These are phyloP conservation scores for Lasiurus borealis DNA, from an alignment of 2,113 vertebrate species.

Conservation along the genomic window DNA sequence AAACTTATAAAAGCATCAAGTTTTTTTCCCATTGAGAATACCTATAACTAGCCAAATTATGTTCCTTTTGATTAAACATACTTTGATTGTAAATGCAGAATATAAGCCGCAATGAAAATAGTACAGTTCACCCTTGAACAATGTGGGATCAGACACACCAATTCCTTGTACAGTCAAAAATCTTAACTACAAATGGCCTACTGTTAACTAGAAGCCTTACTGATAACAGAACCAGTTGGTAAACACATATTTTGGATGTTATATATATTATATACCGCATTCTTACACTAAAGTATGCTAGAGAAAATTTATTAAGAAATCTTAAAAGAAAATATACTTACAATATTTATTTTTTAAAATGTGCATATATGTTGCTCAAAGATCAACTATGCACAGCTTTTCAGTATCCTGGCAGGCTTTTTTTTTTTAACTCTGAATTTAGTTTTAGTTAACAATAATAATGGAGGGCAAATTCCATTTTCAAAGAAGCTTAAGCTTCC, in stretches of 20 bases:
- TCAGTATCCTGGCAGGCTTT: neutral
- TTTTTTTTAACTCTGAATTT: conserved; percentile 40
- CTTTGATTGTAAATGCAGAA: conserved; percentile 53
- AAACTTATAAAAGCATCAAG: conserved; percentile 48
- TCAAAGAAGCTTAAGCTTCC: conserved; percentile 49
- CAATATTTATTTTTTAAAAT: neutral
- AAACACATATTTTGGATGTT: neutral
- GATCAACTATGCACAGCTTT: neutral
- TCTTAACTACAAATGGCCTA: neutral
- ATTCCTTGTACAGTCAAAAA: neutral
- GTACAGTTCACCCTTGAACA: neutral
- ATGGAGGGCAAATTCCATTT: neutral
- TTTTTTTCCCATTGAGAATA: neutral
- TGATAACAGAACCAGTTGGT: neutral
- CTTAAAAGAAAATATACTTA: neutral
- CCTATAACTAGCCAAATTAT: conserved; percentile 44
- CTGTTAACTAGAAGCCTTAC: neutral
- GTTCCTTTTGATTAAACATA: conserved; percentile 17
- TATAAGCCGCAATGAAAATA: neutral
- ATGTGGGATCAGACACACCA: neutral
- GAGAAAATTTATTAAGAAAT: neutral
- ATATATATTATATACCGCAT: neutral
- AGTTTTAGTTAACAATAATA: conserved; percentile 62
- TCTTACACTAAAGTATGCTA: neutral
- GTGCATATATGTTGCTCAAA: neutral